These are phyloP conservation scores for Drosophila trapezifrons DNA, from an alignment of 1,140 invertebrate species.

Conservation along the genomic window DNA sequence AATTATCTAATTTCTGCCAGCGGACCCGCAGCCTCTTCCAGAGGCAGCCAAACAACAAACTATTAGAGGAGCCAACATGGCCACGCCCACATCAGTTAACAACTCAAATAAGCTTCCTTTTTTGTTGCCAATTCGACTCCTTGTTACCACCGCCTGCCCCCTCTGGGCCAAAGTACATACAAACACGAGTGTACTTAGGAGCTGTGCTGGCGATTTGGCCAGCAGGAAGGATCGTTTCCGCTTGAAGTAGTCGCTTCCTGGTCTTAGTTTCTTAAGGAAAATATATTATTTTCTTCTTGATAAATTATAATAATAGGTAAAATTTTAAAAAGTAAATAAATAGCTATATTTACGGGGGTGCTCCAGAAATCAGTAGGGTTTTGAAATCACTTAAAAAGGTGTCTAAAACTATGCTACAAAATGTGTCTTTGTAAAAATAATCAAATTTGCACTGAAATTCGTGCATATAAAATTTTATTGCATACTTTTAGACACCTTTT, in stretches of 20 bases:
- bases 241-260: background rate
- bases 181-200: background rate
- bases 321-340: background rate
- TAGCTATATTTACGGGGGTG: no score
- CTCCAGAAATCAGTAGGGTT: no score
- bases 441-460: no score
- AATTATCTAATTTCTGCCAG: constrained; percentile 50
- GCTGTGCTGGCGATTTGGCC: background rate
- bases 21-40: background rate
- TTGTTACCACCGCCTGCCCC: background rate
- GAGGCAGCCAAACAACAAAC: constrained; percentile 36
- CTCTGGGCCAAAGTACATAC: constrained; percentile 1
- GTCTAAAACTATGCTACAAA: no score
- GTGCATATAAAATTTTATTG: no score
- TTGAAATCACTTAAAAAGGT: no score
- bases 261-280: background rate
- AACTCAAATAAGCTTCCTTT: constrained; percentile 47
- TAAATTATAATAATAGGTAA: background rate
- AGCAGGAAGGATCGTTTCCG: background rate
- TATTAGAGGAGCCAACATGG: constrained; percentile 28
- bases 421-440: no score
- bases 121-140: constrained; percentile 23
- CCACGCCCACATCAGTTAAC: constrained; percentile 51
- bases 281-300: background rate
- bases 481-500: no score